Percentiles rank a stretch among this genome's conserved stretches.
These are phyloP conservation scores for Eulemur rufifrons DNA, from an alignment of 2,113 vertebrate genomes.

Conservation along the genomic window DNA sequence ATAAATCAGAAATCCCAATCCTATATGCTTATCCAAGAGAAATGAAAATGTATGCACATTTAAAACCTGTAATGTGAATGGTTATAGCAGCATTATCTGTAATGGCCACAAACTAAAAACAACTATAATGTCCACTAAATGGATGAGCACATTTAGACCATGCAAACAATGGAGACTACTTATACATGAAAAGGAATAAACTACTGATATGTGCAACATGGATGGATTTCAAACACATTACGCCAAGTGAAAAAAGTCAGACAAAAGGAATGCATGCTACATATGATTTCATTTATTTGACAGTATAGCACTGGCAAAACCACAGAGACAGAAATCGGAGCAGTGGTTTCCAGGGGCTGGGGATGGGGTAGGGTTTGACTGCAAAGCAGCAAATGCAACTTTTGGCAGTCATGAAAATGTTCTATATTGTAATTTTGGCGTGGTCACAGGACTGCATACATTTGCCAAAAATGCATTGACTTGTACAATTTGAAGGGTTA, in stretches of 20 bases:
- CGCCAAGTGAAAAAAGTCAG: neutral
- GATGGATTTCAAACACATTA: neutral
- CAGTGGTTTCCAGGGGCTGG: neutral
- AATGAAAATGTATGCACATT: neutral
- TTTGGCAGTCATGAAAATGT: neutral
- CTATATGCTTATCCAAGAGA: neutral
- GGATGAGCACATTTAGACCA: neutral
- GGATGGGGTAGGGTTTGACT: too few species aligned
- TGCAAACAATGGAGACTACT: neutral
- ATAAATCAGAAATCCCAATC: neutral
- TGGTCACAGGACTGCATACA: neutral
- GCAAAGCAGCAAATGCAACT: neutral
- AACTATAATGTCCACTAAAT: neutral
- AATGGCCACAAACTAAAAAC: neutral
- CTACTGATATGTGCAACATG: neutral
- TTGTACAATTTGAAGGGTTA: neutral
- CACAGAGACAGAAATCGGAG: neutral
- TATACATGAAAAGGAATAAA: neutral
- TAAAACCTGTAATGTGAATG: neutral
- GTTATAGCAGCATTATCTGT: neutral
- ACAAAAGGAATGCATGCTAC: neutral
- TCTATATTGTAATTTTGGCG: neutral
- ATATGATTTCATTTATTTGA: neutral
- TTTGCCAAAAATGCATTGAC: neutral
- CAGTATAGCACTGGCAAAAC: neutral